Percentiles rank a stretch among this genome's conserved stretches.
Conservation (phyloP, 2,888 invertebrate species). For the Entomobrya multifasciata region DNA sequence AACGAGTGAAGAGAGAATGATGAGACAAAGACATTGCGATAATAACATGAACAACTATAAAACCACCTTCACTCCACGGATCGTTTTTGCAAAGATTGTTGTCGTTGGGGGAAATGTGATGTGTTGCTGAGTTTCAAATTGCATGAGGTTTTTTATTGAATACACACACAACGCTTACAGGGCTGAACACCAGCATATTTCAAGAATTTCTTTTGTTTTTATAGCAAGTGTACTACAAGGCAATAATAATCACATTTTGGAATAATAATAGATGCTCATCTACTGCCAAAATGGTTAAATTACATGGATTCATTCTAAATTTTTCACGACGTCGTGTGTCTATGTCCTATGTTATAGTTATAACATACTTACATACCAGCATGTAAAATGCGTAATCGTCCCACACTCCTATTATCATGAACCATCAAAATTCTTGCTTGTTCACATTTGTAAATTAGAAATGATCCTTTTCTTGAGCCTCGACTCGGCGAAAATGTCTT, state of each 20-base stretch:
- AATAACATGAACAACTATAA: conserved; percentile 34
- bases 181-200: too few relatives aligned
- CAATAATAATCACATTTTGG: conserved; percentile 39
- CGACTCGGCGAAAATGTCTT: neutral
- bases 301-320: conserved; percentile 44
- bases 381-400: neutral
- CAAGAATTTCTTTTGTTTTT: conserved; percentile 42
- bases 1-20: conserved; percentile 17
- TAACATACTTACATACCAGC: neutral
- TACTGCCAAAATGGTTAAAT: conserved; percentile 49
- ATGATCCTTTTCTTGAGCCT: neutral
- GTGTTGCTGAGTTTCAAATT: conserved; percentile 25
- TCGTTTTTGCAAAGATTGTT: neutral
- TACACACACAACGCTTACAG: conserved; percentile 17
- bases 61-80: conserved; percentile 15
- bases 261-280: conserved; percentile 12
- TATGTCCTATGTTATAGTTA: too few relatives aligned
- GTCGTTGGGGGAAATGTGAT: conserved; percentile 35
- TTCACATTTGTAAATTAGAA: conserved; percentile 52
- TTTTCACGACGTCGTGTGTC: conserved; percentile 37
- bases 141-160: conserved; percentile 12
- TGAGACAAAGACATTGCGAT: conserved; percentile 58
- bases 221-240: neutral
- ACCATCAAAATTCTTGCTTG: conserved; percentile 56
- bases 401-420: conserved; percentile 36